Percentiles rank a stretch among this genome's conserved stretches.
These are phyloP conservation scores for Rhynchotus rufescens DNA, from an alignment of 2,797 vertebrate species.

Conservation along the genomic window DNA sequence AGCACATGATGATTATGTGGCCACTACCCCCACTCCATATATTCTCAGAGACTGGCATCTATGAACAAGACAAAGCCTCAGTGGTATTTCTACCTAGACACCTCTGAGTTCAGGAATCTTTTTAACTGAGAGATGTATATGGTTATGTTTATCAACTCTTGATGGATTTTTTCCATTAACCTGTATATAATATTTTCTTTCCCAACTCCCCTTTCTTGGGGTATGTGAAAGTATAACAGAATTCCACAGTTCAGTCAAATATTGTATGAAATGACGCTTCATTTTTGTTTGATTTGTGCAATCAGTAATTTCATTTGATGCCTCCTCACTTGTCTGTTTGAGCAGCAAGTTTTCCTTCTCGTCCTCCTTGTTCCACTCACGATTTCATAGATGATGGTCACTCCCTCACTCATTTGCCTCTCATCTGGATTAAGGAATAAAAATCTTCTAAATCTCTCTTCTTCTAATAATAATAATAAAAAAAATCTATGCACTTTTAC, in stretches of 20 bases:
- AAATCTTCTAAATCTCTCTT: neutral
- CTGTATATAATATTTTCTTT: neutral
- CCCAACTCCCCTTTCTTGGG: neutral
- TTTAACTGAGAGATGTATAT: neutral
- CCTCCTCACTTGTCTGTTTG: neutral
- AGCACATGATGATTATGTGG: neutral
- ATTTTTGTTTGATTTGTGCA: neutral
- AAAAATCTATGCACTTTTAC: neutral
- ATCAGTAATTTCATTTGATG: neutral
- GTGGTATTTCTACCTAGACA: neutral
- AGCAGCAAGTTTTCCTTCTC: neutral
- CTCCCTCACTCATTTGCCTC: neutral
- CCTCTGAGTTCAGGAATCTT: neutral
- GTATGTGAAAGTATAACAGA: neutral
- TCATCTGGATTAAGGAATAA: neutral
- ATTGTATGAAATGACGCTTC: neutral
- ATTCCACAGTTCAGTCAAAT: neutral
- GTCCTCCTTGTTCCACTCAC: neutral
- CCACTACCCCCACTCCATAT: neutral
- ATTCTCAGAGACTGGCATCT: neutral
- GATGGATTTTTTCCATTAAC: neutral
- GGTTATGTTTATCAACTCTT: neutral
- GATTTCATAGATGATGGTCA: neutral
- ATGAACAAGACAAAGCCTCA: neutral
- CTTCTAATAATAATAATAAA: no score